Conservation (phyloP, 2,888 invertebrate species). For the Scaptomyza parva region DNA sequence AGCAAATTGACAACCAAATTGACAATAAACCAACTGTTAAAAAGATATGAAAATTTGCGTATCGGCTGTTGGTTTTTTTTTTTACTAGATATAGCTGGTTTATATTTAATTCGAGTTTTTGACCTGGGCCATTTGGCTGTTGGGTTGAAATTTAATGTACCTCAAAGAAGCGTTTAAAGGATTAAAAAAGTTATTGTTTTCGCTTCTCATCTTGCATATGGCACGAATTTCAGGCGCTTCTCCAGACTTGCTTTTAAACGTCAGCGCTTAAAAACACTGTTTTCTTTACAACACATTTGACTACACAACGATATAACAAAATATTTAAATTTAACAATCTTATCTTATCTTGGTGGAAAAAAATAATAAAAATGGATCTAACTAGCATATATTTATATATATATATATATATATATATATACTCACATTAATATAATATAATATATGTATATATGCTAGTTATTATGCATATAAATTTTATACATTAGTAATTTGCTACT, state of each 20-base stretch:
- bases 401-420: constrained; percentile 17
- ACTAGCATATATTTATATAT: constrained; percentile 34
- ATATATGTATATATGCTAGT: constrained; percentile 25
- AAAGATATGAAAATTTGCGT: constrained; percentile 61
- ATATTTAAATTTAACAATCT: constrained; percentile 42
- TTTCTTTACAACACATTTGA: constrained; percentile 37
- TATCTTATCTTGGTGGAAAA: constrained; percentile 27
- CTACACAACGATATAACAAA: constrained; percentile 50
- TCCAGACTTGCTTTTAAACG: background rate
- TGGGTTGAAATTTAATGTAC: background rate
- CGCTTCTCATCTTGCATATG: constrained; percentile 3
- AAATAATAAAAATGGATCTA: constrained; percentile 43
- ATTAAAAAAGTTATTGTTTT: background rate
- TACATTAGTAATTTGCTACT: constrained; percentile 41
- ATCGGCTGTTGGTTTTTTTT: constrained; percentile 11
- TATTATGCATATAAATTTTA: constrained; percentile 22
- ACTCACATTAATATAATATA: constrained; percentile 27
- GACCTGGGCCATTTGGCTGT: constrained; percentile 22
- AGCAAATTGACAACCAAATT: constrained; percentile 69
- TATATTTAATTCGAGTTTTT: constrained; percentile 69
- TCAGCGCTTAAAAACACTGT: constrained; percentile 20
- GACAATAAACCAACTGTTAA: constrained; percentile 61
- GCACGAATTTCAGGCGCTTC: constrained; percentile 8
- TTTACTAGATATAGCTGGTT: constrained; percentile 51
- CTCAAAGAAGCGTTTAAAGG: background rate